Base-by-base conservation (phyloP, 2,113 vertebrate species). In the Crotalus viridis region DNA sequence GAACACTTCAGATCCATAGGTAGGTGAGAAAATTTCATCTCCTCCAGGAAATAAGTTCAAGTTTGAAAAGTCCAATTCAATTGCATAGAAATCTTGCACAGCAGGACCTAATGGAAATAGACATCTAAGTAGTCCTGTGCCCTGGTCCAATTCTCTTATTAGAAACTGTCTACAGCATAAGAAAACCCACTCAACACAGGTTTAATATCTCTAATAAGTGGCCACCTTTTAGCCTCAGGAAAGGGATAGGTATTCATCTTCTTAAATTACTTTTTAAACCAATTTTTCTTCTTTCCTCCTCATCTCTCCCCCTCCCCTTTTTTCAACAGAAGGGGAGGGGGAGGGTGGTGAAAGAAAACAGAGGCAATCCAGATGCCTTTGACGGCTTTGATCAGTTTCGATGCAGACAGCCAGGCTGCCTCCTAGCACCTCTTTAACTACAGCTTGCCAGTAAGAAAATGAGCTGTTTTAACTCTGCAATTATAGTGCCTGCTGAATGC, bases 331-430 rank as follows among this genome's bases (percentile, higher is more conserved):
- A 94, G 95, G 95, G 96, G 94, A 74, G 93, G 89, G 91, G 54
- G 97, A 96, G 95, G 95, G 96, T 96, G 97, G 96, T 97, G 97
- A 98, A 97, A 98, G 98, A 98, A 97, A 97, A 96, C 97, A 98
- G 98, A 98, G 98, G 97, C 97, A 97, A 98, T 97, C 97, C 98
- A 98, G 98, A 98, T 98, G 98, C 98, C 97, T 97, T 96, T 94
- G 94, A 93, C 96, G 93, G 97, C 98, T 98, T 98, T 98, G 98
- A 98, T 98, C 98, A 97, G 96, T 96, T 96, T 96, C 95, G 85
- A 97, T 97, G 98, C 97, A 98, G 98, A 98, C 98, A 98, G 97
- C 95, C 98, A 96, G 98, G 97, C 98, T 98, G 98, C 98, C 98
- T 97, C 96, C 97, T 97, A 97, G 98, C 98, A 97, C 97, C 97